Base-by-base conservation (phyloP, 2,113 vertebrate genomes). In the Labeo rohita region DNA sequence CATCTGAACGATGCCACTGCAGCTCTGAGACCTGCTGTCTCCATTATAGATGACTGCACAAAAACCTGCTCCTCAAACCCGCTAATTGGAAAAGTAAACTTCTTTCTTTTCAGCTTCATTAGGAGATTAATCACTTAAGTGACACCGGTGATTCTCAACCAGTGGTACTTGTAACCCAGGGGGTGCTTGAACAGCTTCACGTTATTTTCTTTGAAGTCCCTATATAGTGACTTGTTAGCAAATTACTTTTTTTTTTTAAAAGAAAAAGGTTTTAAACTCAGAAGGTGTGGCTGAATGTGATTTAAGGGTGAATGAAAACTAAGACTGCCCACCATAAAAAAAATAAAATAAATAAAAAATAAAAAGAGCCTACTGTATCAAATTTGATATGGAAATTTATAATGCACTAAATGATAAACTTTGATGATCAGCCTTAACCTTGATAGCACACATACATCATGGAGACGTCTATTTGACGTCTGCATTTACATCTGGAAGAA, bases 31-130 rank as follows among this genome's bases (percentile, higher is more conserved):
- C 63, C 80, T 52, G 52, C 80, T 50, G 39, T 73, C 88, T 85
- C 43, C 43, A 76, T 82, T 79, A 80, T 87, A 85, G 63, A 85
- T n/a, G 43, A 70, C 68, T 84, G 72, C 43, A 70, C 56, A 63
- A 12, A 82, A 85, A 70, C 77, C 78, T 78, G 36, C 61, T 43
- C 61, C 52, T 83, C 75, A 74, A 34, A 49, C 65, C 74, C 28
- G 50, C 74, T 86, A 88, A 88, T 88, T 88, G 81, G 65, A 47
- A 43, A 70, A 80, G 84, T 79, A 86, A 84, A 86, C 73, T 84
- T 88, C 43, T 50, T 85, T 56, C 49, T 77, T 85, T 39, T 75
- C 52, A 65, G 73, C 39, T 61, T 65, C 74, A 84, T 63, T 80
- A 79, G 6, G 45, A 61, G 61, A 83, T 78, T 52, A 75, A 66